These are phyloP conservation scores for Penaeus japonicus DNA, from an alignment of 1,140 invertebrate species.

Conservation along the genomic window DNA sequence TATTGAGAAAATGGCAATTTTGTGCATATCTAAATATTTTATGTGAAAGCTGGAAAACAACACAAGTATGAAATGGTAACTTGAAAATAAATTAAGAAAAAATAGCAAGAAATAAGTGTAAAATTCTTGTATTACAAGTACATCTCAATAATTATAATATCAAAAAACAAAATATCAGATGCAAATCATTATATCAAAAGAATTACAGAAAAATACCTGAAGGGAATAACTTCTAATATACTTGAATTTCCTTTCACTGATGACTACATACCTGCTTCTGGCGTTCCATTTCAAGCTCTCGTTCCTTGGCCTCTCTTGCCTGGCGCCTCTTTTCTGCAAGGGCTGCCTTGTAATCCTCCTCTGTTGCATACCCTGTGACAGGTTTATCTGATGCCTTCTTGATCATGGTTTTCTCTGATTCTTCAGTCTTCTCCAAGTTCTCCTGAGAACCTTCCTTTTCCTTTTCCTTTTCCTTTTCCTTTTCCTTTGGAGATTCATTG, in stretches of 20 bases:
- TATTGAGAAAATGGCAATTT: too few species aligned
- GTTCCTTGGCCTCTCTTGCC: slow-evolving; percentile 84
- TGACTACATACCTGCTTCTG: slow-evolving; percentile 70
- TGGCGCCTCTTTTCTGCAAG: slow-evolving; percentile 83
- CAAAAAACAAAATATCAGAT: too few species aligned
- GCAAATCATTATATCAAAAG: too few species aligned
- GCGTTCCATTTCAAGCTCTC: slow-evolving; percentile 82
- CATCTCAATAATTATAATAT: too few species aligned
- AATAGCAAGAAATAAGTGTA: too few species aligned
- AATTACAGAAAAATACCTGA: too few species aligned
- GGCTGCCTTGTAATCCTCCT: slow-evolving; percentile 88
- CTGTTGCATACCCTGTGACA: slow-evolving; percentile 65
- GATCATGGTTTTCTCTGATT: slow-evolving; percentile 32
- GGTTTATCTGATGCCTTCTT: slow-evolving; percentile 53
- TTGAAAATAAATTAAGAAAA: too few species aligned
- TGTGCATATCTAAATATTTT: too few species aligned
- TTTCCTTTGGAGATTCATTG: slow-evolving; percentile 62
- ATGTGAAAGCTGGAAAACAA: too few species aligned
- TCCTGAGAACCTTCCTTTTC: slow-evolving; percentile 60
- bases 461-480: slow-evolving; percentile 57
- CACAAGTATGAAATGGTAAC: too few species aligned
- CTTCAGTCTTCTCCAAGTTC: slow-evolving; percentile 64
- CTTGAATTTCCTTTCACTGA: background rate
- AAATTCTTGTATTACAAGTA: too few species aligned
- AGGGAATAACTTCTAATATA: background rate